Conservation (phyloP, 2,113 vertebrate genomes). For the Struthidea cinerea region DNA sequence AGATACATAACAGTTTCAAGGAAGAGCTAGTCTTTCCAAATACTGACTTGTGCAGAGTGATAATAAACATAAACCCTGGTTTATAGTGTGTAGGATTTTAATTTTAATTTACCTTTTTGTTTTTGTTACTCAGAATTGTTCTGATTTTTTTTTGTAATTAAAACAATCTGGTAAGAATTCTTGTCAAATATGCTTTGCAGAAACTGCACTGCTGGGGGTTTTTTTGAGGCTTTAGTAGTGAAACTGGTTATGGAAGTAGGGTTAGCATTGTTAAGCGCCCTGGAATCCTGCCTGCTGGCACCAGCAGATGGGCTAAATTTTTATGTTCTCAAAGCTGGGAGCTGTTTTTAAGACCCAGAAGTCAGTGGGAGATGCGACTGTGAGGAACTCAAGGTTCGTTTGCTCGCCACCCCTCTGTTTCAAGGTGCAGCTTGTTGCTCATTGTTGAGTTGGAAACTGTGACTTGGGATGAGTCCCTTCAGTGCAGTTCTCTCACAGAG, state of each 20-base stretch:
- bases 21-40: not conserved
- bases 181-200: not conserved
- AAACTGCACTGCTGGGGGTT: not conserved
- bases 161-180: not conserved
- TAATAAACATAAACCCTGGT: not conserved
- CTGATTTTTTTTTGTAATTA: not conserved
- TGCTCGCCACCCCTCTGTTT: not conserved
- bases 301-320: not conserved
- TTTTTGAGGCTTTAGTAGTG: not conserved
- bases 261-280: not conserved
- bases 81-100: not conserved
- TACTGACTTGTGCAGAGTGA: not conserved
- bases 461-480: not conserved
- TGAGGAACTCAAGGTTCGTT: not conserved
- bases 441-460: not conserved
- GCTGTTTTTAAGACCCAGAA: not conserved
- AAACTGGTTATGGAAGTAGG: not conserved
- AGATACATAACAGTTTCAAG: not conserved
- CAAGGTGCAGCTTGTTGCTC: not conserved
- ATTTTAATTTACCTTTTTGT: not conserved
- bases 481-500: fast-evolving
- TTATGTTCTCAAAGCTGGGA: not conserved
- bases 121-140: not conserved
- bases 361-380: fast-evolving
- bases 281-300: not conserved